Evolutionary conservation across 2,797 vertebrate species (phyloP).

Genomic region (Sorex maritimensis): DNA sequence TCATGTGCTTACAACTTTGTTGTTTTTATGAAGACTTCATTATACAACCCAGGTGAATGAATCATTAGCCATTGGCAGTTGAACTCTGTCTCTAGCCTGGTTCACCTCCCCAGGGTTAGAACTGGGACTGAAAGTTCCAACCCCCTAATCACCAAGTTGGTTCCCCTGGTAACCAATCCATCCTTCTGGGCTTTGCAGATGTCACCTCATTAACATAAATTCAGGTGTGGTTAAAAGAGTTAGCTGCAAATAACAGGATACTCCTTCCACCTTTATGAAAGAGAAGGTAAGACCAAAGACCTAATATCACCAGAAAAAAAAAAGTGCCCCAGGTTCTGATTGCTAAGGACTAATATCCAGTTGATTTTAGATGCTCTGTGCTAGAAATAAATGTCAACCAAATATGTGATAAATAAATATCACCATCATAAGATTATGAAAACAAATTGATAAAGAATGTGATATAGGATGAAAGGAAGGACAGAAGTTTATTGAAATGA

Average conservation of each 20-base stretch:
- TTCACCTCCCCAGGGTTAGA: background rate
- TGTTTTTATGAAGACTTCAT: background rate
- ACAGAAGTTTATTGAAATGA: constrained; percentile 19
- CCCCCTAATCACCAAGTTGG: background rate
- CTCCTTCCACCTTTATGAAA: background rate
- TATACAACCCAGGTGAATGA: background rate
- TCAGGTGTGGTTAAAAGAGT: background rate
- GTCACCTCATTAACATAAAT: background rate
- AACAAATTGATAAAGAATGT: background rate
- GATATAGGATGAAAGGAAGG: background rate
- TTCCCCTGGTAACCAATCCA: constrained; percentile 1
- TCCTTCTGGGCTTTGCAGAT: background rate
- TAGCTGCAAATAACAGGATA: background rate
- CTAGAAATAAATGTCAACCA: background rate
- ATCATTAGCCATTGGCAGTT: background rate
- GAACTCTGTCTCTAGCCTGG: background rate
- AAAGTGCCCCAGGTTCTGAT: background rate
- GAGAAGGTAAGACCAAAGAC: background rate
- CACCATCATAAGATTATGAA: background rate
- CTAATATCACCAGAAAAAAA: background rate
- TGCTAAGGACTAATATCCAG: background rate
- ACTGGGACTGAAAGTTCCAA: background rate
- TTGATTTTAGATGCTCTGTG: background rate
- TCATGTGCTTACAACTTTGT: background rate
- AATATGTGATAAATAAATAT: constrained; percentile 3